Percentiles rank a stretch among this genome's conserved stretches.
These are phyloP conservation scores for Idaea straminata DNA, from an alignment of 2,888 invertebrate genomes.

Conservation along the genomic window DNA sequence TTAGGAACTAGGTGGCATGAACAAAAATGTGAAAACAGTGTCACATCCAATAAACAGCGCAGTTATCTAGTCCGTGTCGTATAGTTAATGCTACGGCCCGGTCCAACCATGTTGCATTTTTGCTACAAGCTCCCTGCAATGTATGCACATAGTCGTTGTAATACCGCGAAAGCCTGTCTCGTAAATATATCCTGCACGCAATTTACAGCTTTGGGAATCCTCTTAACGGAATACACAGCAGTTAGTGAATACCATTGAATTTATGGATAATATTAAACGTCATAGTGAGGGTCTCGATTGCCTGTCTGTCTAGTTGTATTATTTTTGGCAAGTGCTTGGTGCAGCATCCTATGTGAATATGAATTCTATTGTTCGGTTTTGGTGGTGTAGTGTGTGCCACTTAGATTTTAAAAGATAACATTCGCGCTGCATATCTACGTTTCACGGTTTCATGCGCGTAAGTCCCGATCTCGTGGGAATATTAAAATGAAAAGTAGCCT, in stretches of 20 bases:
- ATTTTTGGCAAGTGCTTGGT: background rate
- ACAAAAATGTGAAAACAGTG: slow-evolving; percentile 37
- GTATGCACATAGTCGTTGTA: slow-evolving; percentile 68
- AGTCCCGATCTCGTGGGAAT: too few species aligned
- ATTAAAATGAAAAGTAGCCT: too few species aligned
- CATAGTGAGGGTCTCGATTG: background rate
- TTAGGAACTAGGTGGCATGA: slow-evolving; percentile 32
- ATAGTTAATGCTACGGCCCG: slow-evolving; percentile 43
- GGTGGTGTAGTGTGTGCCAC: too few species aligned
- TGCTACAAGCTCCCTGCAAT: slow-evolving; percentile 59
- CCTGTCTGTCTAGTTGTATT: background rate
- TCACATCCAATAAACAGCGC: slow-evolving; percentile 44
- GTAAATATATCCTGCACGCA: slow-evolving; percentile 76
- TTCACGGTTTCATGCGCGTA: too few species aligned
- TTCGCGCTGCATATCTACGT: too few species aligned
- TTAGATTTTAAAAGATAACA: too few species aligned
- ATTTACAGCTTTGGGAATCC: slow-evolving; percentile 77
- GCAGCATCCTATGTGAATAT: background rate
- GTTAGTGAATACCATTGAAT: slow-evolving; percentile 69
- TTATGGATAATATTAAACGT: slow-evolving; percentile 18
- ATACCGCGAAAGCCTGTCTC: slow-evolving; percentile 74
- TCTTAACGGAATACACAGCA: slow-evolving; percentile 75
- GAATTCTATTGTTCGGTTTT: background rate
- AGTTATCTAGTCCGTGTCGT: slow-evolving; percentile 46
- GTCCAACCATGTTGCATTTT: slow-evolving; percentile 55